Conservation (phyloP, 1,140 invertebrate genomes). For the Diplogasteroides magnus region DNA sequence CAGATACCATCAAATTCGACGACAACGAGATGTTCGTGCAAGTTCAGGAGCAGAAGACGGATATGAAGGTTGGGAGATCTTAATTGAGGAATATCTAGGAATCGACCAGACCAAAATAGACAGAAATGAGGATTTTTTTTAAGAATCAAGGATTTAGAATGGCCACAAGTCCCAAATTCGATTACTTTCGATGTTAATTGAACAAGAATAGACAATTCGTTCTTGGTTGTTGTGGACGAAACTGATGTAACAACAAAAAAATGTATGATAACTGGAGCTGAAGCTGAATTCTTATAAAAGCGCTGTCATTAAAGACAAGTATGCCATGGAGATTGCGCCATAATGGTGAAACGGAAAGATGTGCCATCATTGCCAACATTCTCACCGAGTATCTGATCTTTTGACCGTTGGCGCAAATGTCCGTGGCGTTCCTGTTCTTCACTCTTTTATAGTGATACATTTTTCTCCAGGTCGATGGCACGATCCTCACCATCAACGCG, state of each 20-base stretch:
- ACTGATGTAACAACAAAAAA: not conserved
- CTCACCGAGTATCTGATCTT: not conserved
- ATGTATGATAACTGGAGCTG: too few relatives aligned
- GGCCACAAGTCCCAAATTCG: too few relatives aligned
- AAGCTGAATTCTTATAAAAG: not conserved
- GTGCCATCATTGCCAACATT: not conserved
- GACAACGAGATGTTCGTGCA: not conserved
- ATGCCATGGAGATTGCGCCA: not conserved
- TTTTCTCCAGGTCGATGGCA: not conserved
- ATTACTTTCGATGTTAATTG: too few relatives aligned
- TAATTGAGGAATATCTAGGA: not conserved
- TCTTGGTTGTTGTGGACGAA: too few relatives aligned
- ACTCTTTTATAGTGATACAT: not conserved
- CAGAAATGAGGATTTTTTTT: too few relatives aligned
- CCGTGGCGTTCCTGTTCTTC: not conserved
- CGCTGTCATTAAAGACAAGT: not conserved
- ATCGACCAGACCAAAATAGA: too few relatives aligned
- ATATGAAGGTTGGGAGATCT: not conserved
- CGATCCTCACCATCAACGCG: not conserved
- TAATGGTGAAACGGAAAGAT: not conserved
- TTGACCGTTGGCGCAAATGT: not conserved
- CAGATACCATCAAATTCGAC: too few relatives aligned
- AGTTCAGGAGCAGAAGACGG: not conserved
- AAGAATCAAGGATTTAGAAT: too few relatives aligned
- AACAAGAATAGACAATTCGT: too few relatives aligned